A percentile compares a stretch with the other conserved stretches of the same genome.
phyloP scores from a whole-genome alignment of 2,797 vertebrate genomes.

The Cottoperca gobio region DNA sequence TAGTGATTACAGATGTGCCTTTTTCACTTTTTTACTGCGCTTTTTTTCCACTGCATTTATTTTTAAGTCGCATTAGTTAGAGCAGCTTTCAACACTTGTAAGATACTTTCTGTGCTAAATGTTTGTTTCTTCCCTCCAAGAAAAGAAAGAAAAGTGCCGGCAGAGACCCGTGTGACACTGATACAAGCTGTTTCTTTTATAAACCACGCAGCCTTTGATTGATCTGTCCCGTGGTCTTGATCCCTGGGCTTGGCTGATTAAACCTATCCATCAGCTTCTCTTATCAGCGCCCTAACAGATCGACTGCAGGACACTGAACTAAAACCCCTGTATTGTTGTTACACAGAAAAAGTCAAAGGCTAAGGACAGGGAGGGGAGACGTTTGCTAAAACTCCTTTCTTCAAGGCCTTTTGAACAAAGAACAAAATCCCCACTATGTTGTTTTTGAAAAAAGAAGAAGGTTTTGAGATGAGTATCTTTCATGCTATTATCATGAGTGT shows the following conservation, averaged over 20 bases:
- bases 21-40: constrained; percentile 38
- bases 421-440: constrained; percentile 53
- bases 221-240: constrained; percentile 81
- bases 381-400: constrained; percentile 53
- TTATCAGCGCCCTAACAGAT: constrained; percentile 81
- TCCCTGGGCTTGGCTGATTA: constrained; percentile 82
- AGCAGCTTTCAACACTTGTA: constrained; percentile 2
- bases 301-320: constrained; percentile 79
- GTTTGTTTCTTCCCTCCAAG: constrained; percentile 21
- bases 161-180: constrained; percentile 64
- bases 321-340: constrained; percentile 78
- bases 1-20: constrained; percentile 63
- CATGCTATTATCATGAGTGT: constrained; percentile 41
- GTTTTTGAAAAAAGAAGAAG: constrained; percentile 51
- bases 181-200: constrained; percentile 78
- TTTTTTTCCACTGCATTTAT: constrained; percentile 11
- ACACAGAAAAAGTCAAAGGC: constrained; percentile 82
- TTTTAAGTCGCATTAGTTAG: constrained; percentile 27
- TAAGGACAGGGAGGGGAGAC: constrained; percentile 75
- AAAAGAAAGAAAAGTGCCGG: constrained; percentile 25
- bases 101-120: constrained; percentile 5
- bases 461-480: constrained; percentile 39
- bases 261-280: constrained; percentile 84
- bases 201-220: constrained; percentile 80
- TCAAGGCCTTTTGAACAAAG: constrained; percentile 71